Conservation (phyloP, 2,797 vertebrate genomes). For the Cossypha heuglini region DNA sequence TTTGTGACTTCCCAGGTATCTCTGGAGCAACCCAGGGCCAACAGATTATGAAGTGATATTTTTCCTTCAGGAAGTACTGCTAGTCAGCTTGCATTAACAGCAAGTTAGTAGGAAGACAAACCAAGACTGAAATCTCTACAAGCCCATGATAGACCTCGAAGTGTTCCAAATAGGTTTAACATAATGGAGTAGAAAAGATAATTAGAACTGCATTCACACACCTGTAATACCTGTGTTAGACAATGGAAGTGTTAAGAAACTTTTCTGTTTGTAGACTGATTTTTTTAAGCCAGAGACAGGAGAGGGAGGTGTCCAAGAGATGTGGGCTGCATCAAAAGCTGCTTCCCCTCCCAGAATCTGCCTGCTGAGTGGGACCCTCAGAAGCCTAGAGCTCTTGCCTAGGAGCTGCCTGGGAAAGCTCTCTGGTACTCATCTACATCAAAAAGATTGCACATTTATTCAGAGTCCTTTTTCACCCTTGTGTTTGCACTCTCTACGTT, state of each 20-base stretch:
- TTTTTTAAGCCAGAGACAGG: neutral
- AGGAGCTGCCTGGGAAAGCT: neutral
- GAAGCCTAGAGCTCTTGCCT: neutral
- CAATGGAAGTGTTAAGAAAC: neutral
- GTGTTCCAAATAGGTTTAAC: neutral
- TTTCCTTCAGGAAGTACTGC: neutral
- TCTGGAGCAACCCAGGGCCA: neutral
- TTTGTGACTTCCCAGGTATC: neutral
- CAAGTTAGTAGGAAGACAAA: neutral
- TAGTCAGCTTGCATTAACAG: neutral
- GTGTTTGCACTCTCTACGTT: neutral
- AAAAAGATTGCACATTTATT: neutral
- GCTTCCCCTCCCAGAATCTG: neutral
- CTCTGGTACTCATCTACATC: neutral
- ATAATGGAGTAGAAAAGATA: neutral
- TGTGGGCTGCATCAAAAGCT: neutral
- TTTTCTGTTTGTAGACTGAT: neutral
- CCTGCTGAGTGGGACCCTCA: neutral
- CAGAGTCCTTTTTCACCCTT: neutral
- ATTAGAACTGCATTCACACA: neutral
- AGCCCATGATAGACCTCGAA: neutral
- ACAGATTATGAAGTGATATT: neutral
- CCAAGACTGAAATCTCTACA: neutral
- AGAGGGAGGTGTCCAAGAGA: neutral
- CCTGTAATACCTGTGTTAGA: neutral